These are phyloP conservation scores for Palythoa heliodiscus DNA, from an alignment of 92 coral and sea anemone genomes.

Conservation along the genomic window DNA sequence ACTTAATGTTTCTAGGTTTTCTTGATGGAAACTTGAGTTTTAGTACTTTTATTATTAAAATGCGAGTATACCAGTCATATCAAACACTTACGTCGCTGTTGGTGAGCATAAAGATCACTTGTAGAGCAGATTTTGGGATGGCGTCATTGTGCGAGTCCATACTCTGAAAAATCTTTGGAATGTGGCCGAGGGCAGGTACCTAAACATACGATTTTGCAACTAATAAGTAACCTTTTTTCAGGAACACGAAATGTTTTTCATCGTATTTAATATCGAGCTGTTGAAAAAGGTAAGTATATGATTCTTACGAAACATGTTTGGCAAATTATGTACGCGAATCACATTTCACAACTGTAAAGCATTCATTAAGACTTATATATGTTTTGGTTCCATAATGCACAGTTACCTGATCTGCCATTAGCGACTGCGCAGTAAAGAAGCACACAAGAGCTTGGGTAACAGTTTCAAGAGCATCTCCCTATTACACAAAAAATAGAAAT, in stretches of 20 bases:
- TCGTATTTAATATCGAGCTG: background rate
- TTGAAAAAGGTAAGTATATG: background rate
- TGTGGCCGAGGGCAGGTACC: constrained; percentile 96
- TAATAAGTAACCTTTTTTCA: background rate
- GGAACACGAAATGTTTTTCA: background rate
- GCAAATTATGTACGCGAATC: background rate
- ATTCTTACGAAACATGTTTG: background rate
- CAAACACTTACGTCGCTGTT: constrained; percentile 74
- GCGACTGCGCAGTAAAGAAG: constrained; percentile 85
- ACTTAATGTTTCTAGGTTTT: too few species aligned
- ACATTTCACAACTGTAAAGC: background rate
- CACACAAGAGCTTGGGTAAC: constrained; percentile 90
- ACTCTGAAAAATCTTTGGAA: constrained; percentile 83
- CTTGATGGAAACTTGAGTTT: too few species aligned
- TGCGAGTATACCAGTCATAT: background rate
- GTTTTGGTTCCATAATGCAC: background rate
- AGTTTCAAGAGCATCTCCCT: constrained; percentile 89
- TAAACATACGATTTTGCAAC: constrained; percentile 22
- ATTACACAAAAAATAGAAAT: background rate
- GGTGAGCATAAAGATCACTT: constrained; percentile 84
- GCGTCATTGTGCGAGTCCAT: constrained; percentile 90
- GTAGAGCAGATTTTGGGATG: constrained; percentile 82
- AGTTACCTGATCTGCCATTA: constrained; percentile 90
- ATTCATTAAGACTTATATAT: background rate
- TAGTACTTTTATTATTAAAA: too few species aligned